Conservation (phyloP, 1,140 invertebrate species). For the Manduca sexta region DNA sequence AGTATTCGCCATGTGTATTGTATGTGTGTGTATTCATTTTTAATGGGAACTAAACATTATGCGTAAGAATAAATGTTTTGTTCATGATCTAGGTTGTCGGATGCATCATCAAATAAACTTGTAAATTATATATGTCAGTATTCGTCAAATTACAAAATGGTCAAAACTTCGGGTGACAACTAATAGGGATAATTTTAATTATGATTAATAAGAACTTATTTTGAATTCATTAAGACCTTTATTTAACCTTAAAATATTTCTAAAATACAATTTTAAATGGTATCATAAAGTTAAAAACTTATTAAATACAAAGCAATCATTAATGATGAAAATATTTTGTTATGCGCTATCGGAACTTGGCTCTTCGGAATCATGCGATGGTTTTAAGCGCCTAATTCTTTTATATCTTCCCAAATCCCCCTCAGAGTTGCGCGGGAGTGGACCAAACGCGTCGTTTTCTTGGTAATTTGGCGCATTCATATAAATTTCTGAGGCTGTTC, state of each 20-base stretch:
- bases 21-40: too few species aligned
- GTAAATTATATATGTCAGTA: too few species aligned
- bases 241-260: background rate
- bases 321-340: slow-evolving; percentile 5
- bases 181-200: too few species aligned
- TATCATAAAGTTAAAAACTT: slow-evolving; percentile 18
- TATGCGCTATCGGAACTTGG: slow-evolving; percentile 1
- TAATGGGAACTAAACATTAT: too few species aligned
- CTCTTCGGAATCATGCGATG: slow-evolving; percentile 11
- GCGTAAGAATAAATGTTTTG: too few species aligned
- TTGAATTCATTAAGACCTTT: background rate
- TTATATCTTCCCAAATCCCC: slow-evolving; percentile 47
- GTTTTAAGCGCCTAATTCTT: slow-evolving; percentile 49
- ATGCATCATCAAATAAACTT: too few species aligned
- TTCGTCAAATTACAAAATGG: too few species aligned
- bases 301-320: slow-evolving; percentile 18
- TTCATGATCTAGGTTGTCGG: too few species aligned
- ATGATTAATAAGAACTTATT: too few species aligned
- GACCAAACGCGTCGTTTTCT: slow-evolving; percentile 42
- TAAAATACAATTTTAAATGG: background rate
- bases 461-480: slow-evolving; percentile 31
- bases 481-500: slow-evolving; percentile 23
- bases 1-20: too few species aligned
- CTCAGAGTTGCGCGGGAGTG: slow-evolving; percentile 36
- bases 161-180: too few species aligned